A percentile compares a stretch with the other conserved stretches of the same genome.
phyloP scores from a whole-genome alignment of 2,113 vertebrate genomes.

The Callipepla squamata region DNA sequence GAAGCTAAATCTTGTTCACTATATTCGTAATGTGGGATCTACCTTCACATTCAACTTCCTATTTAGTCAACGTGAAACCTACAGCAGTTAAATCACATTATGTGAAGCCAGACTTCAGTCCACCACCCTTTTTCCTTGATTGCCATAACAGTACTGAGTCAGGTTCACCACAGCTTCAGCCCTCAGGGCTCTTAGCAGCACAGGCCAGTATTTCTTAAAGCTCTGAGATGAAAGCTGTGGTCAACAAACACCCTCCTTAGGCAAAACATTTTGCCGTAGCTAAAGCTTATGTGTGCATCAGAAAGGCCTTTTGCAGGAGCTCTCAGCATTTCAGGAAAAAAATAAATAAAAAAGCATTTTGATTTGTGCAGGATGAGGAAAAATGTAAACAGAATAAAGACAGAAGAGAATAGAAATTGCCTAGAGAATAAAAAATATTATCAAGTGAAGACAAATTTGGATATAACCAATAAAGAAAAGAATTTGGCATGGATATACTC shows the following conservation, averaged over 20 bases:
- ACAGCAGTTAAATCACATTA: neutral
- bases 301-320: neutral
- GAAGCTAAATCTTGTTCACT: slow-evolving; percentile 47
- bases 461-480: neutral
- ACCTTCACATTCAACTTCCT: slow-evolving; percentile 24
- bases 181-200: neutral
- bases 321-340: neutral
- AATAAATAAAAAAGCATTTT: neutral
- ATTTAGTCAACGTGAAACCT: slow-evolving; percentile 50
- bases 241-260: neutral
- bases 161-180: neutral
- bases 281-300: neutral
- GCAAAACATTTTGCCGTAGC: neutral
- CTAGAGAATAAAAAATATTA: neutral
- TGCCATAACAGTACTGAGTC: neutral
- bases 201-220: neutral
- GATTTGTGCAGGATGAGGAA: neutral
- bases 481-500: neutral
- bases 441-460: neutral
- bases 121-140: neutral
- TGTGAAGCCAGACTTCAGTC: neutral
- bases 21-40: slow-evolving; percentile 6
- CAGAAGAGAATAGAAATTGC: neutral
- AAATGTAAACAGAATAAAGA: neutral
- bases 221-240: neutral